Conservation (phyloP, 1,140 invertebrate species). For the Lepidurus packardi region DNA sequence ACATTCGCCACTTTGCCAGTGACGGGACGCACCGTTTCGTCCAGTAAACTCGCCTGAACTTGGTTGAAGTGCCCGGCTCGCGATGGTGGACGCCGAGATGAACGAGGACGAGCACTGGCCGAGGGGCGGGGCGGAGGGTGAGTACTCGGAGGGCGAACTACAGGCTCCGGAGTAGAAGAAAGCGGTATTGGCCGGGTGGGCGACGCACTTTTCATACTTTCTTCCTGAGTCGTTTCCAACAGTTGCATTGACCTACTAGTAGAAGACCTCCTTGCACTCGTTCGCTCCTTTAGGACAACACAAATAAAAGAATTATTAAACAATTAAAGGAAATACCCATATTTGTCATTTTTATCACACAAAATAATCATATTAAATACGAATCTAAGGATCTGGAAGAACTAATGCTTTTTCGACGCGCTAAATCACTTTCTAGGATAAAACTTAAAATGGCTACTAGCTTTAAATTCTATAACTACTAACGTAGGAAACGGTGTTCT, state of each 20-base stretch:
- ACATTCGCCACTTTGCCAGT: neutral
- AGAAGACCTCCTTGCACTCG: neutral
- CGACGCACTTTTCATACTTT: neutral
- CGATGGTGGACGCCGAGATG: neutral
- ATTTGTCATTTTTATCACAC: too few species aligned
- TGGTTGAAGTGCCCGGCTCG: slow-evolving; percentile 6
- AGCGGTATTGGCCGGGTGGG: slow-evolving; percentile 6
- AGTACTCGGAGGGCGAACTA: neutral
- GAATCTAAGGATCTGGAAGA: too few species aligned
- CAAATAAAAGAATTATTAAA: neutral
- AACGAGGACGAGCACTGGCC: neutral
- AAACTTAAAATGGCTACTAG: too few species aligned
- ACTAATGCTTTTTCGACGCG: too few species aligned
- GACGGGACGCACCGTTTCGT: neutral
- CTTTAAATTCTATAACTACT: too few species aligned
- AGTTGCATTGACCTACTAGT: neutral
- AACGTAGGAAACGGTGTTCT: too few species aligned
- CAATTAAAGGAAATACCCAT: too few species aligned
- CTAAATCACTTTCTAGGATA: too few species aligned
- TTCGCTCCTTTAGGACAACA: neutral
- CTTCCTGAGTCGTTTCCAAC: neutral
- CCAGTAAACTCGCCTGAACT: slow-evolving; percentile 1
- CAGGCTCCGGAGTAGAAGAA: neutral
- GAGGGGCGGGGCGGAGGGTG: neutral
- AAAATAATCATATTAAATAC: too few species aligned